A percentile compares a stretch with the other conserved stretches of the same genome.
Conservation (phyloP, 2,888 invertebrate species). For the Drosophila colorata region DNA sequence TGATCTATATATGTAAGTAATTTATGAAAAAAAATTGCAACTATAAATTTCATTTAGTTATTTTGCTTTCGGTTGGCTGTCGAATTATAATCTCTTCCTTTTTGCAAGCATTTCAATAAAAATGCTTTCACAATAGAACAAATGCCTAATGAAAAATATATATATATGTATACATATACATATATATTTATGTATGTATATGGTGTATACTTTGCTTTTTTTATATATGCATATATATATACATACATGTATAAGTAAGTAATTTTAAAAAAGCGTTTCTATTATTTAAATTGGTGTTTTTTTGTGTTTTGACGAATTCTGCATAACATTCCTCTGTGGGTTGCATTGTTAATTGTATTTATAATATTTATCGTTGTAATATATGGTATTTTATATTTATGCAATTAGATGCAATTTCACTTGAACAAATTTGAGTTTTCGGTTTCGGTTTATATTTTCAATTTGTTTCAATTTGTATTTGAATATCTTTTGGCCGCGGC, state of each 20-base stretch:
- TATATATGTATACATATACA: slow-evolving; percentile 7
- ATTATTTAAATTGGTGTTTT: slow-evolving; percentile 69
- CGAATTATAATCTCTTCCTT: slow-evolving; percentile 16
- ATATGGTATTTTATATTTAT: slow-evolving; percentile 28
- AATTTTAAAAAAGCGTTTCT: slow-evolving; percentile 59
- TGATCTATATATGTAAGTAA: slow-evolving; percentile 7
- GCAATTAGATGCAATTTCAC: slow-evolving; percentile 58
- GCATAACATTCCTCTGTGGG: slow-evolving; percentile 31
- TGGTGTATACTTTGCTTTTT: slow-evolving; percentile 28
- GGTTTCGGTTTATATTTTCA: slow-evolving; percentile 19
- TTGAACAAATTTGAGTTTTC: slow-evolving; percentile 27
- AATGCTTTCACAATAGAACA: slow-evolving; percentile 56
- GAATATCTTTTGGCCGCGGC: slow-evolving; percentile 48
- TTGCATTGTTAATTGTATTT: slow-evolving; percentile 28
- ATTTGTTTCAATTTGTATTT: slow-evolving; percentile 19
- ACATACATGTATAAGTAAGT: slow-evolving; percentile 28
- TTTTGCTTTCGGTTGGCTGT: slow-evolving; percentile 30
- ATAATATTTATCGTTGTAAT: slow-evolving; percentile 15
- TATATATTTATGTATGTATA: slow-evolving; percentile 9
- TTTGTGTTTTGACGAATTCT: slow-evolving; percentile 20
- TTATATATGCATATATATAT: slow-evolving; percentile 12
- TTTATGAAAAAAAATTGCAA: slow-evolving; percentile 41
- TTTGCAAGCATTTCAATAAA: slow-evolving; percentile 76
- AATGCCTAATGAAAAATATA: slow-evolving; percentile 41
- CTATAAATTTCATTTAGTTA: slow-evolving; percentile 47